Conservation (phyloP, 2,113 vertebrate genomes). For the Chaenocephalus aceratus region DNA sequence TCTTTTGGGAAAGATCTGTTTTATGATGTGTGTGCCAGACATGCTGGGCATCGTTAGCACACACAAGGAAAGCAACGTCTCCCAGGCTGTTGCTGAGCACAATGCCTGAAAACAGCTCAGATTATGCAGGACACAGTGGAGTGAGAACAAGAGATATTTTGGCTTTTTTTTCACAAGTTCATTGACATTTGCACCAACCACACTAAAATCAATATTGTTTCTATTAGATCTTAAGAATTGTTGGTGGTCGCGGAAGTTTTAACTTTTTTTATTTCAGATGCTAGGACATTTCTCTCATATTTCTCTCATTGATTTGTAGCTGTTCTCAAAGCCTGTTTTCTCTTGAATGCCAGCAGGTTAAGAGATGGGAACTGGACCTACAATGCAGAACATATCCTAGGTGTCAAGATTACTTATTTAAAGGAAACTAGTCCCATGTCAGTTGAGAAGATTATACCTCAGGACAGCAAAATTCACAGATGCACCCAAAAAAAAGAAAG, state of each 20-base stretch:
- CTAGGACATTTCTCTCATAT: slow-evolving; percentile 50
- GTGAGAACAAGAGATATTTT: slow-evolving; percentile 55
- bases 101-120: slow-evolving; percentile 58
- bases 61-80: slow-evolving; percentile 58
- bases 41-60: slow-evolving; percentile 60
- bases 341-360: slow-evolving; percentile 25
- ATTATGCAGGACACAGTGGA: slow-evolving; percentile 54
- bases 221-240: slow-evolving; percentile 44
- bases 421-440: slow-evolving; percentile 8
- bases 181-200: slow-evolving; percentile 51
- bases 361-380: slow-evolving; percentile 1
- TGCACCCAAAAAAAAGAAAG: not conserved
- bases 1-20: slow-evolving; percentile 67
- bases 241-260: slow-evolving; percentile 5
- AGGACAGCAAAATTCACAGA: slow-evolving; percentile 26
- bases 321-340: slow-evolving; percentile 22
- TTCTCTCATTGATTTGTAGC: slow-evolving; percentile 61
- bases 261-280: slow-evolving; percentile 48
- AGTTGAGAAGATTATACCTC: slow-evolving; percentile 23
- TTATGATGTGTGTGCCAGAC: slow-evolving; percentile 69
- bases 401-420: slow-evolving; percentile 22
- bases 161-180: slow-evolving; percentile 38
- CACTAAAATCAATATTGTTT: slow-evolving; percentile 67
- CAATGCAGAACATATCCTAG: slow-evolving; percentile 27
- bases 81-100: slow-evolving; percentile 60